These are phyloP conservation scores for Neuroscelio doddi DNA, from an alignment of 2,888 invertebrate species.

Conservation along the genomic window DNA sequence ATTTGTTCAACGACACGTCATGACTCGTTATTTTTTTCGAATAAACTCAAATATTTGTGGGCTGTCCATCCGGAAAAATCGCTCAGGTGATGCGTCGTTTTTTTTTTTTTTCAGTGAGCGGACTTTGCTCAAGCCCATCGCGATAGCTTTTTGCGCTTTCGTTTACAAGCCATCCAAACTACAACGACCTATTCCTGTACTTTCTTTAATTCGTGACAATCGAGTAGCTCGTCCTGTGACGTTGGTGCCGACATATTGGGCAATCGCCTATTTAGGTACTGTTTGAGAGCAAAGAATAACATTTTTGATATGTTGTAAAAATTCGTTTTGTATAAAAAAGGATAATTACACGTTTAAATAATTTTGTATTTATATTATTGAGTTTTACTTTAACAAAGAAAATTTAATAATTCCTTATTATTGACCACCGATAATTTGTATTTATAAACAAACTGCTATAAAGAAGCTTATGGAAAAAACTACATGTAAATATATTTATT, in stretches of 20 bases:
- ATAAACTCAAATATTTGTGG: conserved; percentile 5
- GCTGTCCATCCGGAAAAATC: conserved; percentile 26
- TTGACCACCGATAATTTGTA: neutral
- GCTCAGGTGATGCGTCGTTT: conserved; percentile 46
- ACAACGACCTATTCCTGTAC: conserved; percentile 26
- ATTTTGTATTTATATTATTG: too few species aligned
- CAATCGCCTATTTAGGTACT: conserved; percentile 3
- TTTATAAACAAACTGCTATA: neutral
- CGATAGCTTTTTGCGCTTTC: conserved; percentile 66
- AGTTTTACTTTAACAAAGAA: too few species aligned
- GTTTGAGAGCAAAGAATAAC: conserved; percentile 1
- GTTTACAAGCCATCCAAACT: conserved; percentile 68
- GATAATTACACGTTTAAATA: too few species aligned
- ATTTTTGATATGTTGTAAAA: too few species aligned
- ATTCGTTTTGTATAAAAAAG: too few species aligned
- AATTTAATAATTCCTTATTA: neutral
- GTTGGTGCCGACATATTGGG: conserved; percentile 7
- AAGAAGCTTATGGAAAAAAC: too few species aligned
- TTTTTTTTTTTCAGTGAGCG: conserved; percentile 24
- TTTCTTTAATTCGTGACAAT: conserved; percentile 17
- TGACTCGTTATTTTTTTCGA: neutral
- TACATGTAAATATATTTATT: too few species aligned
- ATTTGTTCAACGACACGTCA: conserved; percentile 22
- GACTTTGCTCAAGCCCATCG: conserved; percentile 47
- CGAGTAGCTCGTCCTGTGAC: neutral